A percentile compares a stretch with the other conserved stretches of the same genome.
phyloP scores from a whole-genome alignment of 2,888 invertebrate species.

The Octodonta nipae region DNA sequence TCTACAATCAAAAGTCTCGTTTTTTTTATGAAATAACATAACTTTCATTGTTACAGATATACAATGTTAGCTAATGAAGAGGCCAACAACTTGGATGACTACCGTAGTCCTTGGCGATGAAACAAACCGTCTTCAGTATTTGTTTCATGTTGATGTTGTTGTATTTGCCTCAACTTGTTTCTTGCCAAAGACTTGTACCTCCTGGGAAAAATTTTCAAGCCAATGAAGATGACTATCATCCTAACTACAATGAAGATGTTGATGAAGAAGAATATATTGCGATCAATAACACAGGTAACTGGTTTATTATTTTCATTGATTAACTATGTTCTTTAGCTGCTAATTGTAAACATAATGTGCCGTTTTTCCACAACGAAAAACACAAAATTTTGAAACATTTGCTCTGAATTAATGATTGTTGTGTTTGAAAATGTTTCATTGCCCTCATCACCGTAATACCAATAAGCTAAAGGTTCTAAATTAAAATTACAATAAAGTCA shows the following conservation, averaged over 20 bases:
- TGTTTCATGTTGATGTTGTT: slow-evolving; percentile 30
- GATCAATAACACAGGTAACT: slow-evolving; percentile 34
- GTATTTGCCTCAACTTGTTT: slow-evolving; percentile 23
- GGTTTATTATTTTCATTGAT: slow-evolving; percentile 8
- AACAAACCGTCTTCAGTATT: slow-evolving; percentile 24
- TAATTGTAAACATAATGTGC: not conserved
- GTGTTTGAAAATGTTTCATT: no score
- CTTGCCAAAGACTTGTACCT: slow-evolving; percentile 24
- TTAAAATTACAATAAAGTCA: no score
- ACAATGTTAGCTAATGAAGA: slow-evolving; percentile 28
- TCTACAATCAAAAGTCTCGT: no score
- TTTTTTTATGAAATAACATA: no score
- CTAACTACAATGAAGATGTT: slow-evolving; percentile 28
- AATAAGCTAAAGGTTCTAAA: no score
- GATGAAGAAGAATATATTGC: slow-evolving; percentile 25
- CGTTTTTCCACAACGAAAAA: not conserved
- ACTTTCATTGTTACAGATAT: slow-evolving; percentile 12
- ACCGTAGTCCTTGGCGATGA: slow-evolving; percentile 31
- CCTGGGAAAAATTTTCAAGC: slow-evolving; percentile 24
- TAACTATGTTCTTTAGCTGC: not conserved
- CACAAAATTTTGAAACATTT: not conserved
- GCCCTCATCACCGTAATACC: no score
- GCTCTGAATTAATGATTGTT: not conserved
- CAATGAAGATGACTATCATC: slow-evolving; percentile 29
- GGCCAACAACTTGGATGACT: slow-evolving; percentile 23